Conservation (phyloP, 2,888 invertebrate genomes). For the Geophilus truncorum region DNA sequence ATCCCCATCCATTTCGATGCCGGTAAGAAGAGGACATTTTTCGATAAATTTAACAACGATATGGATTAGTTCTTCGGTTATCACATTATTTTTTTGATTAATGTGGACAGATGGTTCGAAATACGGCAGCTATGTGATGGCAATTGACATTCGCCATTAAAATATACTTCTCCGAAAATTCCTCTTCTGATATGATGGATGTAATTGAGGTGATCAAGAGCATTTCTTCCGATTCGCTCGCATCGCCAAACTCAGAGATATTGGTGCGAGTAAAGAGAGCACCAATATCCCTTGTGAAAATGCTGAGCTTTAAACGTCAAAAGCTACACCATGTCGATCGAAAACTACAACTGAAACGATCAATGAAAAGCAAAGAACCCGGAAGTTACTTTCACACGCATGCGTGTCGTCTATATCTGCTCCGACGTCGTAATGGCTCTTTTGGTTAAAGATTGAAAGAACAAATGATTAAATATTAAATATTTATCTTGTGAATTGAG, state of each 20-base stretch:
- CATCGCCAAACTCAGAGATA: background rate
- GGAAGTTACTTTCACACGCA: background rate
- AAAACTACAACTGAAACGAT: conserved; percentile 17
- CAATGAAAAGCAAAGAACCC: conserved; percentile 17
- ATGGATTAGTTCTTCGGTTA: background rate
- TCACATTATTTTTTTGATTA: conserved; percentile 9
- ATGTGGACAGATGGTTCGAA: background rate
- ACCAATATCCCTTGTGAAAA: background rate
- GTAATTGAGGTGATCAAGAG: background rate
- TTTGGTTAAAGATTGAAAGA: too few relatives aligned
- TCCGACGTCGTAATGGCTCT: background rate
- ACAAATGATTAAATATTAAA: too few relatives aligned
- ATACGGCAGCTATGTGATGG: background rate
- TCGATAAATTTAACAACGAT: background rate
- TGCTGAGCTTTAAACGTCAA: background rate
- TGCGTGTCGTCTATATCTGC: background rate
- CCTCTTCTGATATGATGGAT: background rate
- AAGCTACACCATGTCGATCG: conserved; percentile 25
- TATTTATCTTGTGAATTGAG: too few relatives aligned
- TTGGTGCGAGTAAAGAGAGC: background rate
- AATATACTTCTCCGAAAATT: background rate
- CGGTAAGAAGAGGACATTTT: background rate
- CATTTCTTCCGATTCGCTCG: background rate
- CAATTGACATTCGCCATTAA: background rate
- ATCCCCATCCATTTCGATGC: conserved; percentile 28